Evolutionary conservation across 1,140 invertebrate genomes (phyloP).

Genomic region (Lethrus apterus): DNA sequence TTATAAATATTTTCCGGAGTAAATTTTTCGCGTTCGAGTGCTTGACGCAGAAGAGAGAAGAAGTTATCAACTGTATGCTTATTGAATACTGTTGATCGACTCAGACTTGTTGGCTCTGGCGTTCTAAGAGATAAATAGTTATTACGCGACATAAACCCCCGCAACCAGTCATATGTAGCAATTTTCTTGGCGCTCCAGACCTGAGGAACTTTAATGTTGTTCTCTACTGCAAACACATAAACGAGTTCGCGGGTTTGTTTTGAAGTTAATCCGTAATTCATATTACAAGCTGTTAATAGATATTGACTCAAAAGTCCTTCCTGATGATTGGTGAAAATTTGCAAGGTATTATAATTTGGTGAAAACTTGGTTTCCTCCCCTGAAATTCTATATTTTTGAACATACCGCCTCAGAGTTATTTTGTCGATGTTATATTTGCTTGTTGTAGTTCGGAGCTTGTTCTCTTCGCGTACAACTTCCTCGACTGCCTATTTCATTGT

Average conservation of each 20-base stretch:
- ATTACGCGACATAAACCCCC: background rate
- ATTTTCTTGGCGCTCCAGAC: background rate
- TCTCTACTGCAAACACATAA: constrained; percentile 4
- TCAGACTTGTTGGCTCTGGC: constrained; percentile 3
- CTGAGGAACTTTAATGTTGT: background rate
- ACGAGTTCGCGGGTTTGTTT: constrained; percentile 1
- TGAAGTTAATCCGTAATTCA: constrained; percentile 7
- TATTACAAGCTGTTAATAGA: constrained; percentile 2
- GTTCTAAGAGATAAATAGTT: background rate
- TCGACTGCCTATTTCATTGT: background rate
- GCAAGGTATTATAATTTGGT: background rate
- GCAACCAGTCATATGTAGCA: constrained; percentile 6
- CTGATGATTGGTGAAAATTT: background rate
- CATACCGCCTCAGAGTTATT: constrained; percentile 2
- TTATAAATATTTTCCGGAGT: constrained; percentile 1
- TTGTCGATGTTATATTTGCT: constrained; percentile 6
- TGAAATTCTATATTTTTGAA: background rate
- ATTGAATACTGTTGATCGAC: constrained; percentile 1
- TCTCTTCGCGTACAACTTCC: constrained; percentile 1
- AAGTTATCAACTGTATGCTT: constrained; percentile 5
- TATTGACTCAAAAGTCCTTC: background rate
- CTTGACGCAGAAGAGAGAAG: background rate
- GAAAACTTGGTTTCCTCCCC: background rate
- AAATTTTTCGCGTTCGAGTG: background rate
- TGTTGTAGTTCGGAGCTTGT: background rate